Conservation (phyloP, 2,113 vertebrate species). For the Tachysurus fulvidraco region DNA sequence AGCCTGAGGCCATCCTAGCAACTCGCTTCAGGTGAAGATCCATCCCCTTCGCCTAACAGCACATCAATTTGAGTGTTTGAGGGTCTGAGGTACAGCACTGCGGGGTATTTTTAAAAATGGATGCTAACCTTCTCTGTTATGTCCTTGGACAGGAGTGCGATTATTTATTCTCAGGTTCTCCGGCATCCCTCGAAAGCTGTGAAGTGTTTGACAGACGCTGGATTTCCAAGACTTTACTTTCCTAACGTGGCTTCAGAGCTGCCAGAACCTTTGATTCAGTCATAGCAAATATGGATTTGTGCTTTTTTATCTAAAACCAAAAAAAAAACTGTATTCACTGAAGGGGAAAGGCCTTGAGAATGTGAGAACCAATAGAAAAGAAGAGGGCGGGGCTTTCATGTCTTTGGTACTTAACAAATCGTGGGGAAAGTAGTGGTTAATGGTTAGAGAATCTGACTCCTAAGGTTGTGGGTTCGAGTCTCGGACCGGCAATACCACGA, state of each 20-base stretch:
- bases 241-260: no score
- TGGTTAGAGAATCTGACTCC: no score
- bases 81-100: background rate
- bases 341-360: background rate
- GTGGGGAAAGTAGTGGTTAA: no score
- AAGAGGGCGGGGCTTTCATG: background rate
- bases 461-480: no score
- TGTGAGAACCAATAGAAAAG: background rate
- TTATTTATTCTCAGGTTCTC: background rate
- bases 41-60: background rate
- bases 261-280: background rate
- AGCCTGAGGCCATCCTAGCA: slow-evolving; percentile 3
- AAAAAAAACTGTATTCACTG: background rate
- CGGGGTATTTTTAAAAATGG: background rate
- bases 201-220: background rate
- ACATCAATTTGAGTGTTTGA: background rate
- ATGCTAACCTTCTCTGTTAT: slow-evolving; percentile 14
- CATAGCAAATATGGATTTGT: background rate
- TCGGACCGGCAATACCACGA: no score
- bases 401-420: background rate
- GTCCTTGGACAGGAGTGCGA: slow-evolving; percentile 17
- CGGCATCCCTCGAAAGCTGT: background rate
- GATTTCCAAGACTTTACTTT: background rate
- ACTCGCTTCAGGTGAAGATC: slow-evolving; percentile 15
- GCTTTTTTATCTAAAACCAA: background rate